Evolutionary conservation across 2,888 invertebrate species (phyloP).

Genomic region (Nezara viridula): DNA sequence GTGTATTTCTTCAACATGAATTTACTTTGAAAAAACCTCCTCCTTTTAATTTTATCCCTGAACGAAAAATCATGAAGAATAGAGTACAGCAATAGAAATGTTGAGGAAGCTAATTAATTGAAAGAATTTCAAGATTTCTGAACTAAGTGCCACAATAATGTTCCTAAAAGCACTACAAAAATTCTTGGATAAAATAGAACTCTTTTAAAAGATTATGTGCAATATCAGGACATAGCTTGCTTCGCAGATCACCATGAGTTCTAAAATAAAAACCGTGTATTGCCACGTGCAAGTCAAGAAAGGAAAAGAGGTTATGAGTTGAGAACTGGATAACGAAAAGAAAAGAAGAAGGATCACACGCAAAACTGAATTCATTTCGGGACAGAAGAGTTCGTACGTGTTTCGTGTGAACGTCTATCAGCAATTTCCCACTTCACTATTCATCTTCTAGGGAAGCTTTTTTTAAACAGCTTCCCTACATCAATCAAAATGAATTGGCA

Average conservation of each 20-base stretch:
- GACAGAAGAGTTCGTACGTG: neutral
- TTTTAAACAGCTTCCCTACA: neutral
- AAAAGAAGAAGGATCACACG: slow-evolving; percentile 10
- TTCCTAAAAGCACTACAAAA: no score
- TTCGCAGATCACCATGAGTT: neutral
- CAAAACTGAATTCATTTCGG: slow-evolving; percentile 8
- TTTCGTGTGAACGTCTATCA: neutral
- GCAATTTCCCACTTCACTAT: neutral
- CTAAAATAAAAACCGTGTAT: neutral
- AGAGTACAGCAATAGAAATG: no score
- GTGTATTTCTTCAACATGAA: no score
- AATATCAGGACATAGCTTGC: neutral
- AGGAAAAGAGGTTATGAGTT: neutral
- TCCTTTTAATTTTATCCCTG: no score
- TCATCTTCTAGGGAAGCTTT: neutral
- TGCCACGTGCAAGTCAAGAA: neutral
- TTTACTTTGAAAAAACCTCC: no score
- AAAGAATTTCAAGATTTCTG: no score
- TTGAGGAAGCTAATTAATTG: no score
- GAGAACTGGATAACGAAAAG: slow-evolving; percentile 15
- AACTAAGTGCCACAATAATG: no score
- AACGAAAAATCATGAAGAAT: no score
- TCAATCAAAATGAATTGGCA: neutral
- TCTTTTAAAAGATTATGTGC: neutral
- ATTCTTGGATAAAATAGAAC: neutral